Evolutionary conservation across 1,140 invertebrate species (phyloP), one percentile per base, ranked within the genome.

Genomic region (Pectinophora gossypiella): DNA sequence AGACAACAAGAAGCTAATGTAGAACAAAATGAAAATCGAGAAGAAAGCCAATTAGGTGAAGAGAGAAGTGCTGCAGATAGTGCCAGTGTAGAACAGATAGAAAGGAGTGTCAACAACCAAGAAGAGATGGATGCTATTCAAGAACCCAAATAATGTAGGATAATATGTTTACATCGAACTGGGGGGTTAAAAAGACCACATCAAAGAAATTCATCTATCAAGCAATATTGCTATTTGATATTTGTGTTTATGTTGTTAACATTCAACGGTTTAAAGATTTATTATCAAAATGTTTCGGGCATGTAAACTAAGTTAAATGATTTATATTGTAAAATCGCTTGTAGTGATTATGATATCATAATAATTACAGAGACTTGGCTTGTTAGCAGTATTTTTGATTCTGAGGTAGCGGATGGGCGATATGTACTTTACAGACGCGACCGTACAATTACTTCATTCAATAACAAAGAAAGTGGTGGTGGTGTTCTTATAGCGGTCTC

Each of bases 401-500:
- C 23, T 6, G 44, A 46, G 13, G 2, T 46, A 2, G 21, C 22
- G 21, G 44, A 46, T 22, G 13, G 12, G 12, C 2, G 21, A n/a
- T 46, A 46, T 23, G 21, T 27, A 27, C 5, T 27, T 6, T 27
- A 27, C 12, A 5, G 23, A 13, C 19, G 44, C 22, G 44, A 46
- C 22, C 7, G 44, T 5, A n/a, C 2, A 2, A 10, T 22, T n/a
- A 46, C 19, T 13, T 3, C 9, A 5, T 46, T 46, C 3, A 46
- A 23, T n/a, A 21, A 15, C 2, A 46, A 46, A 22, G 2, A 12
- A 20, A 22, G 12, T 19, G 44, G n/a, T 4, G 19, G 44, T 7
- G 44, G 44, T 5, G 44, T 46, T 18, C 5, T 46, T 5, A 15
- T 46, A n/a, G 44, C 44, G 3, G 21, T 46, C 6, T 46, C 44